Percentiles rank a stretch among this genome's conserved stretches.
phyloP scores from a whole-genome alignment of 2,888 invertebrate species.

The Pyrocoelia pectoralis region DNA sequence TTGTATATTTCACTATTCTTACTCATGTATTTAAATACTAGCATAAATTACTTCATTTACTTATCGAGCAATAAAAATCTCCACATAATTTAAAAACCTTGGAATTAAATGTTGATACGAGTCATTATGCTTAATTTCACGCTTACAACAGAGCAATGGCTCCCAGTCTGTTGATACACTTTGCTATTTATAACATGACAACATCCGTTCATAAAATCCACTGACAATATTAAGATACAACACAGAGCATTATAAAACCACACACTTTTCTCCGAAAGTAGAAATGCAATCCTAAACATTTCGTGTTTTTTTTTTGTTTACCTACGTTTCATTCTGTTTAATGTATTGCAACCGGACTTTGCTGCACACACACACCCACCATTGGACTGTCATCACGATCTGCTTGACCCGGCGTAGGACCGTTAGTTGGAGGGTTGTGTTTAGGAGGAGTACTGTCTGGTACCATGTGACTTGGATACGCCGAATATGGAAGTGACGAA shows the following conservation, averaged over 20 bases:
- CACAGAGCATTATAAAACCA: slow-evolving; percentile 34
- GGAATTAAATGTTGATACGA: slow-evolving; percentile 33
- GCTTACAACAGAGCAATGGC: slow-evolving; percentile 43
- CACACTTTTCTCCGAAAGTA: slow-evolving; percentile 19
- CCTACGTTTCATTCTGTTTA: slow-evolving; percentile 53
- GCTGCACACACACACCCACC: slow-evolving; percentile 90
- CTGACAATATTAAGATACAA: slow-evolving; percentile 33
- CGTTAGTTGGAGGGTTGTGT: slow-evolving; percentile 46
- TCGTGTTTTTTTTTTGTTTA: slow-evolving; percentile 24
- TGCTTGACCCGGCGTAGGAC: slow-evolving; percentile 51
- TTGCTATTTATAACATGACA: slow-evolving; percentile 16
- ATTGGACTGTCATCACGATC: slow-evolving; percentile 79
- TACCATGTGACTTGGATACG: slow-evolving; percentile 59
- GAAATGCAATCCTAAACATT: slow-evolving; percentile 11
- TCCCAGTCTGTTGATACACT: slow-evolving; percentile 43
- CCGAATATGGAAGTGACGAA: slow-evolving; percentile 54
- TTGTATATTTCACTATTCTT: slow-evolving; percentile 56
- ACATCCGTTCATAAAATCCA: slow-evolving; percentile 27
- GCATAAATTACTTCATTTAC: slow-evolving; percentile 57
- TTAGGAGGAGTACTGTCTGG: slow-evolving; percentile 48
- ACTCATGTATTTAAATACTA: slow-evolving; percentile 58
- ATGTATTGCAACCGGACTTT: slow-evolving; percentile 93
- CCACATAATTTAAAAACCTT: slow-evolving; percentile 39
- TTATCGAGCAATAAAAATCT: slow-evolving; percentile 50
- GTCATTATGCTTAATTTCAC: slow-evolving; percentile 25